These are phyloP conservation scores for Setipinna tenuifilis DNA, from an alignment of 2,797 vertebrate genomes.

Conservation along the genomic window DNA sequence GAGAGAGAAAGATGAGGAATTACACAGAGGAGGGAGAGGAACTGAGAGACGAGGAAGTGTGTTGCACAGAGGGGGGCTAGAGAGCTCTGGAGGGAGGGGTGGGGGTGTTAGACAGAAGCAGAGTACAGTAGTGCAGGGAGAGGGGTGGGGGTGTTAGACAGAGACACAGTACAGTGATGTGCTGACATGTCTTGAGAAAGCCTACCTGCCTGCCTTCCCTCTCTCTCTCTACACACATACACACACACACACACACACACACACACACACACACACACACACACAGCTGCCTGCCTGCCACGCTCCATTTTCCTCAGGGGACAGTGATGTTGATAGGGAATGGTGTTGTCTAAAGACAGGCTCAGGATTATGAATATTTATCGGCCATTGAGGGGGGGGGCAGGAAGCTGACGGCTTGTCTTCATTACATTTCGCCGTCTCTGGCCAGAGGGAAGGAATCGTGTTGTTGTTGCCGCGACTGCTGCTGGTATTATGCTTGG, in stretches of 20 bases:
- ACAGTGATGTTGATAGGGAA: constrained; percentile 3
- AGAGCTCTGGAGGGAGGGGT: not conserved
- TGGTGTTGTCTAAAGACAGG: not conserved
- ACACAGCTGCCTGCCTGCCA: not conserved
- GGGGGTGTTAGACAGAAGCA: not conserved
- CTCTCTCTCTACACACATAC: no score
- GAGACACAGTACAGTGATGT: not conserved
- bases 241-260: no score
- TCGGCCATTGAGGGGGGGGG: constrained; percentile 13
- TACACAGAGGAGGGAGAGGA: not conserved
- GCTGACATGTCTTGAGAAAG: not conserved
- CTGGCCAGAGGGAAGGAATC: constrained; percentile 37
- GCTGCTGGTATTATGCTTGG: not conserved
- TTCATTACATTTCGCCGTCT: constrained; percentile 42
- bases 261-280: no score
- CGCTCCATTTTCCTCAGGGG: not conserved
- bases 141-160: no score
- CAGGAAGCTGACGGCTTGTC: not conserved
- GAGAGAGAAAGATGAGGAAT: constrained; percentile 50
- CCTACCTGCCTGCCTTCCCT: not conserved
- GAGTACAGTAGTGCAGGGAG: not conserved
- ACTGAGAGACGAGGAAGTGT: constrained; percentile 46
- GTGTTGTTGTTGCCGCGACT: not conserved
- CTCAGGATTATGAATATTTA: constrained; percentile 21
- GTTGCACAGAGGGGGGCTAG: constrained; percentile 36